Base-by-base conservation (phyloP, 2,113 vertebrate genomes). In the Pyrgilauda ruficollis region DNA sequence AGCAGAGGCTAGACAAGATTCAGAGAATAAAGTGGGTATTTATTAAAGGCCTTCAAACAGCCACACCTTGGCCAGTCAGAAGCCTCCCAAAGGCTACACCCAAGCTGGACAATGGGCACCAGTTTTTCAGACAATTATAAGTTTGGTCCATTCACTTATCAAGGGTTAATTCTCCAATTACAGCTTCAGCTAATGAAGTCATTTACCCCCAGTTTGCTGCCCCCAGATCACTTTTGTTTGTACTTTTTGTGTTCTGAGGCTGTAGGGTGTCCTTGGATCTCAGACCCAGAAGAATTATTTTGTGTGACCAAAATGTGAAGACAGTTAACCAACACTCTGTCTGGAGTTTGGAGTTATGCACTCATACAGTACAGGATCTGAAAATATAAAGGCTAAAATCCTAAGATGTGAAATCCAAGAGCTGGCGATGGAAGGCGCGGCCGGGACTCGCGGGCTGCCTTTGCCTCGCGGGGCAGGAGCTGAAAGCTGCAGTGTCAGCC, bases 401-500 rank as follows among this genome's bases (percentile, higher is more conserved):
- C 6, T 3, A 15, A 50, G 3, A 4, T 18, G 49, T 50, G 35
- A 33, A 22, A 63, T 27, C 10, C 3, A 3, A 31, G 21, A 37
- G 46, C 22, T 83, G 0, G 7, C 0, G 6, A 7, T 27, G 30
- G 27, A 52, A 55, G 30, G 20, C 15, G 8, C 6, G 6, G 59
- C 37, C 0, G 0, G 13, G 55, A 39, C 3, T 33, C 4, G 0
- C 10, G 3, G 30, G 27, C 10, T 14, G 2, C 35, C 37, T 83
- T 44, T 41, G 35, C 33, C 46, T 56, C 56, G 41, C 0, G 0
- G 39, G 27, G 17, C 35, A 24, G 55, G 16, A 7, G 31, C 15
- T 6, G 62, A 52, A 61, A 84, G 53, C 41, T 84, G 74, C 37
- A 39, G 47, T 43, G 33, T 59, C 62, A 41, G 22, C 13, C 1